Base-by-base conservation (phyloP, 2,888 invertebrate genomes). In the Aphodius sticticus region DNA sequence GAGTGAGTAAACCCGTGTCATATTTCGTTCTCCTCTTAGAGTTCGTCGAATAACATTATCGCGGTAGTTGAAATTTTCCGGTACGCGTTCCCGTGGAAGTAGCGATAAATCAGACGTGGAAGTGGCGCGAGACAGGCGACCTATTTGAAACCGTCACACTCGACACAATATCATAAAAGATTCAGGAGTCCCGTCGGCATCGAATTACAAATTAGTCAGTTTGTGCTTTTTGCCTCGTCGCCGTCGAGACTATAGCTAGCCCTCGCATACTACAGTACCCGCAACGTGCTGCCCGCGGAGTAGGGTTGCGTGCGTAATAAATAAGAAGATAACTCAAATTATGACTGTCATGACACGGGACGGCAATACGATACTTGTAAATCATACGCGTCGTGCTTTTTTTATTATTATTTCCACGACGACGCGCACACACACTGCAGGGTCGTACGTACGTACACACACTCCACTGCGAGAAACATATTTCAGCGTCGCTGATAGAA, bases 281-380 rank as follows among this genome's bases (percentile, higher is more conserved):
- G 72, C 69, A 74, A 78, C 78, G 78, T 74, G 76, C 77, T 70
- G 69, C 75, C 70, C 53, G 76, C 71, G 53, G 53, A 53, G 53
- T 77, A 77, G 81, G 80, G 78, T 82, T 84, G 86, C 86, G 85
- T 86, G 85, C 81, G 76, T 80, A 84, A 87, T 87, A 87, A 87
- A 88, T 87, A 87, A 87, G 82, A 84, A 85, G 86, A 86, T 87
- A 87, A 87, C 85, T 87, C 86, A 86, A 87, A 87, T 87, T 87
- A 88, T 87, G 87, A 87, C 85, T 86, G 85, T 84, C 85, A 83
- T 85, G 86, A 87, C 86, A 87, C 82, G 80, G 84, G 83, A 84
- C 84, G 84, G 86, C 86, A 86, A 87, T 86, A 86, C 87, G 86
- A 87, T 87, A 84, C 86, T 84, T 85, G 86, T 88, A 88, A 87